Evolutionary conservation across 2,888 invertebrate species (phyloP).

Genomic region (Cheilosia variabilis): DNA sequence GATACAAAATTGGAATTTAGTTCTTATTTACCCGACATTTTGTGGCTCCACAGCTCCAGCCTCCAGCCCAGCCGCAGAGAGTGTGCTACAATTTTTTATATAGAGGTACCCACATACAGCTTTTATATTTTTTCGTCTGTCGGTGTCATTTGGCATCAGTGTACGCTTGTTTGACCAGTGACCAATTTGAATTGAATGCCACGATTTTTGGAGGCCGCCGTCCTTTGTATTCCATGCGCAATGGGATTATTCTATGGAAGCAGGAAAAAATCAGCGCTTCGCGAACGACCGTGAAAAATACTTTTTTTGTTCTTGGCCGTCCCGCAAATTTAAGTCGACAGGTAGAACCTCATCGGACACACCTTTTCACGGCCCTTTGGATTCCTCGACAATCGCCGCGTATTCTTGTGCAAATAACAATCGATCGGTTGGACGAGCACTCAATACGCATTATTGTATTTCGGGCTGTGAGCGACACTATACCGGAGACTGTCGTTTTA

Average conservation of each 20-base stretch:
- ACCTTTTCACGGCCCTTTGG: slow-evolving; percentile 53
- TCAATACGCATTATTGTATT: slow-evolving; percentile 54
- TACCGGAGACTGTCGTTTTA: slow-evolving; percentile 23
- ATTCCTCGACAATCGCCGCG: slow-evolving; percentile 12
- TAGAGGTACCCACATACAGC: not conserved
- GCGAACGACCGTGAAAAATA: slow-evolving; percentile 68
- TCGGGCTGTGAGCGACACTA: slow-evolving; percentile 30
- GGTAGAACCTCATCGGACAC: slow-evolving; percentile 70
- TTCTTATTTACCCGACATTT: slow-evolving; percentile 55
- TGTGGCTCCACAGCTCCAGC: slow-evolving; percentile 23
- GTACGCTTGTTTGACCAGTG: slow-evolving; percentile 71
- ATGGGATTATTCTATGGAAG: slow-evolving; percentile 68
- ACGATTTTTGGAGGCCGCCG: slow-evolving; percentile 69
- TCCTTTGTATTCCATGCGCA: slow-evolving; percentile 67
- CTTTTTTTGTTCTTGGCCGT: slow-evolving; percentile 30
- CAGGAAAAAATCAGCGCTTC: slow-evolving; percentile 15
- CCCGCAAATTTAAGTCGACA: slow-evolving; percentile 68
- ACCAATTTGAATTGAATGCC: slow-evolving; percentile 75
- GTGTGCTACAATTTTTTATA: slow-evolving; percentile 57
- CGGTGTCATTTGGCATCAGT: slow-evolving; percentile 74
- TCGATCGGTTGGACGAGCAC: slow-evolving; percentile 54
- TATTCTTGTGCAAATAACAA: slow-evolving; percentile 60
- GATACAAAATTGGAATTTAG: slow-evolving; percentile 68
- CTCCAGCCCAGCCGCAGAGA: not conserved
- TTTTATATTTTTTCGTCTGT: slow-evolving; percentile 43